Percentiles rank a stretch among this genome's conserved stretches.
Conservation (phyloP, 2,113 vertebrate species). For the Australoheros scitulus region DNA sequence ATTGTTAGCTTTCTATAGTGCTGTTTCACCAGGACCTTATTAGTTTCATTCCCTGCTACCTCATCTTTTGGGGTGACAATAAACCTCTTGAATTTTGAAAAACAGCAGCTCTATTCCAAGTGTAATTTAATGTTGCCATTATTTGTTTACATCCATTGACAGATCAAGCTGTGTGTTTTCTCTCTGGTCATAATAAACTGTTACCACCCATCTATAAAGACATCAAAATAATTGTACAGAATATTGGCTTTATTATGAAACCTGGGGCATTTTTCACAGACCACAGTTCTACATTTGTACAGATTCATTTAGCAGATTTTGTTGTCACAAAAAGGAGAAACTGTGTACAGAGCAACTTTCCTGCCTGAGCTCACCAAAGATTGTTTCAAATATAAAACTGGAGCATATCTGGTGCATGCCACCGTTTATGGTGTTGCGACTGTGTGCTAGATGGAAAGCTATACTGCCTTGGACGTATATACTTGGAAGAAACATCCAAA, state of each 20-base stretch:
- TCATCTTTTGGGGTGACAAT: neutral
- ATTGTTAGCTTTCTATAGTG: neutral
- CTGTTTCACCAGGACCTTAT: neutral
- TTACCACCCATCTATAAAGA: constrained; percentile 8
- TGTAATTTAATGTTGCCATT: neutral
- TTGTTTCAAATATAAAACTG: constrained; percentile 89
- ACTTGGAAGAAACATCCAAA: constrained; percentile 6
- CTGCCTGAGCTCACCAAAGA: constrained; percentile 86
- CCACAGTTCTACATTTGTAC: constrained; percentile 85
- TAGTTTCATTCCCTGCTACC: too few species aligned
- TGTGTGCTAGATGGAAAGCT: constrained; percentile 5
- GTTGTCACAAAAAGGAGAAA: constrained; percentile 54
- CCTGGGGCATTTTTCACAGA: constrained; percentile 85
- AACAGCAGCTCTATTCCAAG: neutral
- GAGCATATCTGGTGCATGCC: constrained; percentile 37
- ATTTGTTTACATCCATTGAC: neutral
- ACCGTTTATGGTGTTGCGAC: neutral
- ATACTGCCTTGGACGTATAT: neutral
- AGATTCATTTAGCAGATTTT: constrained; percentile 79
- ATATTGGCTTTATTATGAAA: constrained; percentile 92
- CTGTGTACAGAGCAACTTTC: constrained; percentile 55
- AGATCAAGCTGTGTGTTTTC: neutral
- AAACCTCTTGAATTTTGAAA: neutral
- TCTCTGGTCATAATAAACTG: neutral
- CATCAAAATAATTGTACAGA: constrained; percentile 80